Evolutionary conservation across 2,797 vertebrate genomes (phyloP).

Genomic region (Coilia nasus): DNA sequence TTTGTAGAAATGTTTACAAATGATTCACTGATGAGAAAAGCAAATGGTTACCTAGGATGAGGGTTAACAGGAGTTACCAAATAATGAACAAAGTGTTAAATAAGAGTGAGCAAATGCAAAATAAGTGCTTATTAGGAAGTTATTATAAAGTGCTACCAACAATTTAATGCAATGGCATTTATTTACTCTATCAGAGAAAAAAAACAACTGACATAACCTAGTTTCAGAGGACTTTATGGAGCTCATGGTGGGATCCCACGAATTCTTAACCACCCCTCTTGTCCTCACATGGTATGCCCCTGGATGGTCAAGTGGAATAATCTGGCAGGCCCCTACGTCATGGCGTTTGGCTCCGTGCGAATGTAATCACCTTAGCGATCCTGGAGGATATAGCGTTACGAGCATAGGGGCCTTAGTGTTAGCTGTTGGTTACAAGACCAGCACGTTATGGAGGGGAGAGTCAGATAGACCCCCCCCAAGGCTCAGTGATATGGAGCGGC

Average conservation of each 20-base stretch:
- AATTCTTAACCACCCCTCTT: constrained; percentile 61
- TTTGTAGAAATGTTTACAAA: no score
- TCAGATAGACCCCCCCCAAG: constrained; percentile 38
- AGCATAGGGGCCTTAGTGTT: constrained; percentile 14
- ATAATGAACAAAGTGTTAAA: no score
- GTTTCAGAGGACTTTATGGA: neutral
- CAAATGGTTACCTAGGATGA: no score
- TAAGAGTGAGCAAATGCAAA: no score
- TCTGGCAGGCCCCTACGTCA: constrained; percentile 69
- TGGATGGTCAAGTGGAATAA: constrained; percentile 78
- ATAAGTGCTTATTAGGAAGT: no score
- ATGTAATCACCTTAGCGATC: constrained; percentile 71
- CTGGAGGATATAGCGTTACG: constrained; percentile 69
- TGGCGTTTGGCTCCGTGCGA: constrained; percentile 65
- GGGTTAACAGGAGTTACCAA: no score
- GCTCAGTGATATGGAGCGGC: constrained; percentile 19
- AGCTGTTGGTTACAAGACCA: constrained; percentile 31
- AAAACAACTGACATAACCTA: neutral
- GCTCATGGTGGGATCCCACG: constrained; percentile 41
- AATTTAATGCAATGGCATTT: no score
- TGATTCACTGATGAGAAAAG: no score
- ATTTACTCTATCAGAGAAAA: no score
- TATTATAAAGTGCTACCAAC: no score
- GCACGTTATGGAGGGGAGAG: neutral
- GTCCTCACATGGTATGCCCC: constrained; percentile 69